Evolutionary conservation across 2,888 invertebrate species (phyloP).

Genomic region (Caenorhabditis sp.): DNA sequence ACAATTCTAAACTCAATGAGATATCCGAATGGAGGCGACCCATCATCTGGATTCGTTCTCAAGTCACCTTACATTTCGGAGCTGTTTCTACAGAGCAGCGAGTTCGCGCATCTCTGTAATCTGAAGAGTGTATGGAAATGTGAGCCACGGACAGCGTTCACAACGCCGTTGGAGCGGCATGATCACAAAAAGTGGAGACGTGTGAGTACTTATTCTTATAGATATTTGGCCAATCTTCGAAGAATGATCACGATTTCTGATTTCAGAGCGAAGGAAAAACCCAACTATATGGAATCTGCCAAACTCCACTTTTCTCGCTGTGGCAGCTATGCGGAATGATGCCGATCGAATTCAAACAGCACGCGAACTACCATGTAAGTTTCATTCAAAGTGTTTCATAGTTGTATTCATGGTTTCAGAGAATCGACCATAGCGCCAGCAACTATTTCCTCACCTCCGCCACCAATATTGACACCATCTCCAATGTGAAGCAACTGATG

Average conservation of each 20-base stretch:
- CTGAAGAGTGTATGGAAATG: conserved; percentile 47
- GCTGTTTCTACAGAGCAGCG: conserved; percentile 43
- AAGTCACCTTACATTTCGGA: conserved; percentile 48
- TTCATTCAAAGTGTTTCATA: no score
- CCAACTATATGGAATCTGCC: conserved; percentile 71
- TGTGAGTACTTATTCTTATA: no score
- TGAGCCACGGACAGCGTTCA: conserved; percentile 41
- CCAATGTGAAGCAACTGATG: conserved; percentile 79
- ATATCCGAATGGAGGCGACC: conserved; percentile 60
- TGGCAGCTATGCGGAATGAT: conserved; percentile 79
- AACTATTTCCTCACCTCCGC: conserved; percentile 61
- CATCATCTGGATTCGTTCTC: conserved; percentile 51
- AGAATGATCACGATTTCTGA: no score
- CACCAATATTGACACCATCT: conserved; percentile 79
- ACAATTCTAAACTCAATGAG: conserved; percentile 54
- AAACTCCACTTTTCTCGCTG: conserved; percentile 75
- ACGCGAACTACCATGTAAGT: conserved; percentile 46
- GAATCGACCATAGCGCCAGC: conserved; percentile 51
- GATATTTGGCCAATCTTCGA: neutral
- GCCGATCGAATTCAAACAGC: conserved; percentile 55
- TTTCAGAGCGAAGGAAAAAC: conserved; percentile 56
- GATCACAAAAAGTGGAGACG: conserved; percentile 27
- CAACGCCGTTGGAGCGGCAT: conserved; percentile 27
- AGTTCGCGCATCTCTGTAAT: conserved; percentile 50
- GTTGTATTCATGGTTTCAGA: conserved; percentile 22